Evolutionary conservation across 2,797 vertebrate genomes (phyloP).

Genomic region (Scyliorhinus canicula): DNA sequence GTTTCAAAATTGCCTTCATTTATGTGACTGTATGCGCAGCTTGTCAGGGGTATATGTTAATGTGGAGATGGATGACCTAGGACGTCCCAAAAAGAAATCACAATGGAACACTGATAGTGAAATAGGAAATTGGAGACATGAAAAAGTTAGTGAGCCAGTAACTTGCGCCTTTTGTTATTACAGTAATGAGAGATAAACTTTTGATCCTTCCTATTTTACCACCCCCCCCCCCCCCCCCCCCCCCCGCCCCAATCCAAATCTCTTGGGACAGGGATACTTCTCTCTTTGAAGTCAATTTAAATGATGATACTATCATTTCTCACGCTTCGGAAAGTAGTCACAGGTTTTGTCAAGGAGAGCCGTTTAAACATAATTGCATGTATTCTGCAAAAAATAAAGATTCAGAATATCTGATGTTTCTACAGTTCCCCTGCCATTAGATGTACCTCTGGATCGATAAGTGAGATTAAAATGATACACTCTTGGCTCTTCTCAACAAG

Average conservation of each 20-base stretch:
- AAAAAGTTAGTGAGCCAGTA: constrained; percentile 24
- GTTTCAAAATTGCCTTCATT: not conserved
- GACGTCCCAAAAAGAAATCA: not conserved
- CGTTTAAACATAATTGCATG: too few species aligned
- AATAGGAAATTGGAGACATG: not conserved
- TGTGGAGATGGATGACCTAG: not conserved
- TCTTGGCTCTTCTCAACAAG: not conserved
- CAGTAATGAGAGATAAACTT: not conserved
- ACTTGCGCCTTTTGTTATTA: constrained; percentile 10
- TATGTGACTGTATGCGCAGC: not conserved
- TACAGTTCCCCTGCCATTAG: not conserved
- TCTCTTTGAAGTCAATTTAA: constrained; percentile 17
- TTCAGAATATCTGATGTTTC: not conserved
- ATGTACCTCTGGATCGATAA: not conserved
- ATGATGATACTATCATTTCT: not conserved
- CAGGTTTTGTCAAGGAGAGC: not conserved
- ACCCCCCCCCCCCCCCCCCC: not conserved
- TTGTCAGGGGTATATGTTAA: not conserved
- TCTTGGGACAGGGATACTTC: constrained; percentile 10
- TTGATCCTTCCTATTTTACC: constrained; percentile 12
- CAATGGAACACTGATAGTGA: not conserved
- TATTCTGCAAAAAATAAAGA: not conserved
- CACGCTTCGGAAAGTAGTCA: not conserved
- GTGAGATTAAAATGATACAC: not conserved
- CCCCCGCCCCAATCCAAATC: not conserved